Evolutionary conservation across 2,797 vertebrate genomes (phyloP), one percentile per base, ranked within the genome.

Genomic region (Adrianichthys oophorus): DNA sequence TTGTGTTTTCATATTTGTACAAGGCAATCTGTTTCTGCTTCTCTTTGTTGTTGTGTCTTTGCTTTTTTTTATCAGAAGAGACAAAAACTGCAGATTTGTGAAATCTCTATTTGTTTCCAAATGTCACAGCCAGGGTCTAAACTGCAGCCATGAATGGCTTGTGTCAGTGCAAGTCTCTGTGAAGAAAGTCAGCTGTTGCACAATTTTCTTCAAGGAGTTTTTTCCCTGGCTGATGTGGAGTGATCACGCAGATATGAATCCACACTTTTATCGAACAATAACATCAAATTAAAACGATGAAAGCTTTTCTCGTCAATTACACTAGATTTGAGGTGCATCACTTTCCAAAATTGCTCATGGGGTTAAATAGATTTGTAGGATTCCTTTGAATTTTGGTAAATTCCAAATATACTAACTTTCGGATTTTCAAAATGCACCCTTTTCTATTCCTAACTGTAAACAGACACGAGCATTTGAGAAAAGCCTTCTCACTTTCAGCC

Each of bases 401-500:
- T n/a, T 4, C 16, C 41, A 5, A 59, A 19, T 19, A 41, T 54
- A 2, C 43, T 16, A 69, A 74, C 55, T 72, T 74, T 6, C 10
- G 50, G 1, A 16, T 15, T 52, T 52, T 41, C 1, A 17, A 19
- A 40, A 48, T 19, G 7, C 7, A 45, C 19, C 32, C 8, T 32
- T 12, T 32, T 3, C 8, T 32, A 2, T 12, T 10, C 8, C 10
- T 32, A 32, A 32, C 32, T 32, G 32, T 12, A 32, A 41, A 10
- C 49, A 18, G 8, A 51, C 16, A 15, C 17, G 68, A 56, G 14
- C 41, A 60, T 54, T 49, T 53, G 26, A 59, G 16, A 49, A 32
- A 52, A 53, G 21, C 52, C 52, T 7, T 47, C 10, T 53, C 52
- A 85, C 78, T 83, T 72, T 70, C 0, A 26, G 56, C 43, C 40